These are phyloP conservation scores for Dryocosmus kuriphilus DNA, from an alignment of 2,888 invertebrate species.

Conservation along the genomic window DNA sequence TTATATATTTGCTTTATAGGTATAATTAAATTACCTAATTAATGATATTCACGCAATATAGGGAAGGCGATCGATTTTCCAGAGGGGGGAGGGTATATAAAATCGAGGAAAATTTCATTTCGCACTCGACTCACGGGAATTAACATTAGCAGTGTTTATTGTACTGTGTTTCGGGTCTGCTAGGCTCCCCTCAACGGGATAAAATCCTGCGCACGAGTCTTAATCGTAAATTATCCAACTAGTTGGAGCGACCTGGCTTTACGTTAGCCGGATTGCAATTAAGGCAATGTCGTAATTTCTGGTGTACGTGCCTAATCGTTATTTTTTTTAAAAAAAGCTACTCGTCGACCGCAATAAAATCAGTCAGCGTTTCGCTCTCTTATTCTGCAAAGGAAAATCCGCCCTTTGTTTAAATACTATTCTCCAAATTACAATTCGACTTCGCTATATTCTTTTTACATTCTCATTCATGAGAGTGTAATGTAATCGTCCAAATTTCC, in stretches of 20 bases:
- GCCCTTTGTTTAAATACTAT: not conserved
- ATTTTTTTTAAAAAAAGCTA: slow-evolving; percentile 19
- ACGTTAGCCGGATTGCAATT: slow-evolving; percentile 50
- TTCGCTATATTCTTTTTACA: not conserved
- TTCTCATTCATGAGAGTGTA: too few relatives aligned
- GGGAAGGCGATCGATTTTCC: not conserved
- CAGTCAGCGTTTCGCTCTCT: not conserved
- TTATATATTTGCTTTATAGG: not conserved
- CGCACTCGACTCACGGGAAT: slow-evolving; percentile 50
- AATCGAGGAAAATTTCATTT: slow-evolving; percentile 18
- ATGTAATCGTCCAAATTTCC: too few relatives aligned
- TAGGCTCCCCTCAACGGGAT: slow-evolving; percentile 40
- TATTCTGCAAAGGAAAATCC: not conserved
- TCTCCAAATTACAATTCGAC: not conserved
- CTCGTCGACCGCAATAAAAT: slow-evolving; percentile 28
- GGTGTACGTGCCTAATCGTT: slow-evolving; percentile 30
- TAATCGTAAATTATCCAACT: slow-evolving; percentile 59
- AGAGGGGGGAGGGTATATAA: not conserved
- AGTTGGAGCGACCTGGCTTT: slow-evolving; percentile 47
- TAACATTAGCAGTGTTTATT: slow-evolving; percentile 65
- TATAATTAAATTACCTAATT: not conserved
- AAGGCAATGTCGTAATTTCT: slow-evolving; percentile 44
- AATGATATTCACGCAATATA: not conserved
- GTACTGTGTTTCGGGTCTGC: slow-evolving; percentile 52
- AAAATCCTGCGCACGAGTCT: slow-evolving; percentile 50